Evolutionary conservation across 1,140 invertebrate species (phyloP), one percentile per base, ranked within the genome.

Genomic region (Euura saliciscinereae): DNA sequence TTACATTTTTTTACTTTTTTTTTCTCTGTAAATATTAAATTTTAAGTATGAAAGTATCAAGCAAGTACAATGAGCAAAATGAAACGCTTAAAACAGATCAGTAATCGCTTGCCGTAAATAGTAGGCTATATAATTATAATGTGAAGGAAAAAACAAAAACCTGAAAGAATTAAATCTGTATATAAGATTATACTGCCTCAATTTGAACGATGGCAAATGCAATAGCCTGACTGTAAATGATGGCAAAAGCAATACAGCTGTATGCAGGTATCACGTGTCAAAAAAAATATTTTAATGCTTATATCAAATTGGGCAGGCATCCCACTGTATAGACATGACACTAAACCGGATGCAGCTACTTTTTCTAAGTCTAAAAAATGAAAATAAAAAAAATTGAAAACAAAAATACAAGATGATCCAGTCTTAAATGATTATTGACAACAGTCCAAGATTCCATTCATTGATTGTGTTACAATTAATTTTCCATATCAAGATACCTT

Each of bases 201-300:
- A 59, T 59, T 59, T 59, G 3, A 59, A 59, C 51, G 51, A 59
- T 59, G 51, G 51, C 51, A 59, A 59, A 59, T 11, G 51, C 51
- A 59, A 59, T 59, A 59, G 51, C 51, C 51, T 59, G 51, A 59
- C 13, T 59, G 51, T 59, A 59, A 6, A 59, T 59, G 51, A 59
- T 59, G 51, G 51, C 51, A 59, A 59, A 59, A 59, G 51, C 51
- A 59, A 59, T 59, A 59, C 51, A 59, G 51, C 51, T 59, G 51
- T 59, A 59, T n/a, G 13, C 51, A 59, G 51, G 51, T 59, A n/a
- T 59, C 51, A 59, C 13, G 28, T 28, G 28, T 28, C 28, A 28
- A 28, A 28, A 28, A 28, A 28, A 28, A 59, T 11, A 59, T 59
- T 59, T 59, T 59, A 59, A 59, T 59, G 51, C 51, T 59, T 59